These are phyloP conservation scores for Heterodera schachtii DNA, from an alignment of 1,140 invertebrate genomes.

Conservation along the genomic window DNA sequence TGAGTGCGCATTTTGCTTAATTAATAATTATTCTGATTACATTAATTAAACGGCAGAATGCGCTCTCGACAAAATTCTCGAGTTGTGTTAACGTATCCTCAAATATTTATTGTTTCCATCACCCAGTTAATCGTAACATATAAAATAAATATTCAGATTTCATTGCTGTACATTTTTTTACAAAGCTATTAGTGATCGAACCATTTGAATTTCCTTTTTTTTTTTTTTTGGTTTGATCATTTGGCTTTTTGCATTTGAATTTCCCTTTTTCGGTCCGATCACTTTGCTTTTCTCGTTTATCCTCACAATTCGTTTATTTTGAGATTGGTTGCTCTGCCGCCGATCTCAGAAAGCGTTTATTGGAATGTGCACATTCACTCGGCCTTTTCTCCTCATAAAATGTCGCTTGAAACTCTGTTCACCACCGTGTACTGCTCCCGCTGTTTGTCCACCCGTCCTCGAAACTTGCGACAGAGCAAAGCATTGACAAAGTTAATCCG, in stretches of 20 bases:
- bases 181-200: neutral
- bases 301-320: too few relatives aligned
- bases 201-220: neutral
- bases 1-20: too few relatives aligned
- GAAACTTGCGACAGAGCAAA: neutral
- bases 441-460: conserved; percentile 7
- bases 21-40: too few relatives aligned
- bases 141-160: neutral
- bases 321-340: too few relatives aligned
- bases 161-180: neutral
- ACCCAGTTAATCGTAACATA: neutral
- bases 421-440: conserved; percentile 9
- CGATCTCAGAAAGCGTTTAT: too few relatives aligned
- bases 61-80: too few relatives aligned
- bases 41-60: too few relatives aligned
- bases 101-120: neutral
- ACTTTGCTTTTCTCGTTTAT: too few relatives aligned
- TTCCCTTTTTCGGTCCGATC: too few relatives aligned
- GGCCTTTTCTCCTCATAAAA: neutral
- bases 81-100: too few relatives aligned
- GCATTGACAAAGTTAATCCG: conserved; percentile 29
- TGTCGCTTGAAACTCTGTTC: conserved; percentile 10
- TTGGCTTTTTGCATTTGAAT: too few relatives aligned
- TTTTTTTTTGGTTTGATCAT: too few relatives aligned
- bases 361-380: neutral